phyloP scores from a whole-genome alignment of 2,113 vertebrate species.

The Puffinus mauretanicus region DNA sequence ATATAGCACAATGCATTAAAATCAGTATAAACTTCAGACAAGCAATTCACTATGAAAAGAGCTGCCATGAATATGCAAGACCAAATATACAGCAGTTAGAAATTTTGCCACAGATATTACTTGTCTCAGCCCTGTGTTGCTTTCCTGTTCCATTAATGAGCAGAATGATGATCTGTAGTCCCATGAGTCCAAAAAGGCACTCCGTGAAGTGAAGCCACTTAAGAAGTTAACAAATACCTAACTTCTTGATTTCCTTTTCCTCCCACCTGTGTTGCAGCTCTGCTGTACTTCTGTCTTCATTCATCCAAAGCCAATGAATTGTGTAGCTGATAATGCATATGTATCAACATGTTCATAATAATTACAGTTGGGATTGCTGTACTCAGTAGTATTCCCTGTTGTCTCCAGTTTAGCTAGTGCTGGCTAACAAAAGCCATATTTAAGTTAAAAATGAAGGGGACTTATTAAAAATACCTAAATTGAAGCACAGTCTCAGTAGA shows the following conservation, averaged over 20 bases:
- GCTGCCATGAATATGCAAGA: not conserved
- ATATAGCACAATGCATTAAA: not conserved
- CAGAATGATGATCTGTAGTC: not conserved
- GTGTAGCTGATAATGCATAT: slow-evolving; percentile 24
- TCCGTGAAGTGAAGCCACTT: not conserved
- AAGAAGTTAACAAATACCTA: not conserved
- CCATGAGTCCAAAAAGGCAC: not conserved
- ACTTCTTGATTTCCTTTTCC: not conserved
- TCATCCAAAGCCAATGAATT: slow-evolving; percentile 34
- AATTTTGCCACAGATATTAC: not conserved
- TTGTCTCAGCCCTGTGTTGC: not conserved
- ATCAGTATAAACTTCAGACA: not conserved
- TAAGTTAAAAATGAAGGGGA: not conserved
- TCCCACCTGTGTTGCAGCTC: not conserved
- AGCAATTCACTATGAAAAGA: not conserved
- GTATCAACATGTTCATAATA: slow-evolving; percentile 44
- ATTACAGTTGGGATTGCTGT: slow-evolving; percentile 26
- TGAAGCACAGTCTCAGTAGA: slow-evolving; percentile 16
- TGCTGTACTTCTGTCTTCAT: slow-evolving; percentile 2
- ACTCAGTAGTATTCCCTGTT: slow-evolving; percentile 27
- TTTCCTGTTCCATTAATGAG: not conserved
- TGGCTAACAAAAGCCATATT: slow-evolving; percentile 27
- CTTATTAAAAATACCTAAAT: slow-evolving; percentile 26
- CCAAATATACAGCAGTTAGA: not conserved
- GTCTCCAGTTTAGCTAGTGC: not conserved